A percentile compares a stretch with the other conserved stretches of the same genome.
These are phyloP conservation scores for Sphaerophoria taeniata DNA, from an alignment of 2,888 invertebrate species.

Conservation along the genomic window DNA sequence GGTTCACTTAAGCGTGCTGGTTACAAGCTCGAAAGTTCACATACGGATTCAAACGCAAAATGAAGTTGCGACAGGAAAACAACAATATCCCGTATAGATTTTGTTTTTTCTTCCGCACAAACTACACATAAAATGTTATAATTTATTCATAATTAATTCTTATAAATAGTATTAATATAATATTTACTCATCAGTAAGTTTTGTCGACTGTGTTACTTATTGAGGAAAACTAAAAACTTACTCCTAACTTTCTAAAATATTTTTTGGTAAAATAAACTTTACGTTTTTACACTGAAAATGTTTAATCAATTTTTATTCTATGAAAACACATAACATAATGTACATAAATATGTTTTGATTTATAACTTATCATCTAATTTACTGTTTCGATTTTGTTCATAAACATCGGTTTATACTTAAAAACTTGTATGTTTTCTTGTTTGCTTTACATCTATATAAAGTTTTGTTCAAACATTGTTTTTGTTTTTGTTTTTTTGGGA, in stretches of 20 bases:
- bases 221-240: slow-evolving; percentile 28
- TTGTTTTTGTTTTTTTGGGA: slow-evolving; percentile 26
- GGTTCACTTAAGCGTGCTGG: no score
- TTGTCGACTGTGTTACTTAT: slow-evolving; percentile 47
- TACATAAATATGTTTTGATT: slow-evolving; percentile 32
- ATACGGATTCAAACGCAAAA: no score
- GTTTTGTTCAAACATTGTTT: slow-evolving; percentile 64
- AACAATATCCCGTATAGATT: slow-evolving; percentile 40
- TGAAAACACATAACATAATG: slow-evolving; percentile 28
- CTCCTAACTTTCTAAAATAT: not conserved
- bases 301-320: slow-evolving; percentile 26
- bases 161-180: slow-evolving; percentile 73
- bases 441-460: slow-evolving; percentile 16
- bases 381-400: slow-evolving; percentile 29
- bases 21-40: no score
- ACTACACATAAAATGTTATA: slow-evolving; percentile 71
- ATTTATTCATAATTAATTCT: slow-evolving; percentile 55
- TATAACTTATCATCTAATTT: slow-evolving; percentile 25
- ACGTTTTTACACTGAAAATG: slow-evolving; percentile 43
- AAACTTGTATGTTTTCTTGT: slow-evolving; percentile 37
- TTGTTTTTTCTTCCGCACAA: slow-evolving; percentile 57
- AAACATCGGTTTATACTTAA: slow-evolving; percentile 45
- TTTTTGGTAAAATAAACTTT: slow-evolving; percentile 31
- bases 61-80: no score
- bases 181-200: slow-evolving; percentile 58